Conservation (phyloP, 2,113 vertebrate genomes). For the Cyprinus carpio region DNA sequence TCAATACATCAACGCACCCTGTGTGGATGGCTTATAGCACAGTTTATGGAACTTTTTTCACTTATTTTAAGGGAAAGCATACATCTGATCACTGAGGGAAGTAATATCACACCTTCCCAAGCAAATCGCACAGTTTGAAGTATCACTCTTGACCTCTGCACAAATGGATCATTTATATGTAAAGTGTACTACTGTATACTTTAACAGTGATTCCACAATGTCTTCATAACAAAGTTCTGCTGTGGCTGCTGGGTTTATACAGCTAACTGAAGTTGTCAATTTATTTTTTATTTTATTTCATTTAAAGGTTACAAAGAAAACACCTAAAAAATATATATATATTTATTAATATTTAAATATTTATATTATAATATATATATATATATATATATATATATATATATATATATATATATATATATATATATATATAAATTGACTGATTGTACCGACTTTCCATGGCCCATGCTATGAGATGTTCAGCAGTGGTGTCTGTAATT, state of each 20-base stretch:
- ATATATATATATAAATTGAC: too few species aligned
- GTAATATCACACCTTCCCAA: neutral
- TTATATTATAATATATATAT: too few species aligned
- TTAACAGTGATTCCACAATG: neutral
- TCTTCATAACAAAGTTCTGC: neutral
- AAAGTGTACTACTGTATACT: neutral
- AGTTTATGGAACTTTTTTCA: neutral
- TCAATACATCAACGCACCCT: neutral
- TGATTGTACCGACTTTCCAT: neutral
- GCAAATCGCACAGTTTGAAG: neutral
- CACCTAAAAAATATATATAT: too few species aligned
- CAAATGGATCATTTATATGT: neutral
- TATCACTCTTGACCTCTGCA: neutral
- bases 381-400: too few species aligned
- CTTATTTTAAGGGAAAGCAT: neutral
- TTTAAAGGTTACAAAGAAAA: neutral
- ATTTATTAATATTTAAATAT: too few species aligned
- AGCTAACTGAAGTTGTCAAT: neutral
- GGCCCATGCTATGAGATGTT: neutral
- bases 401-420: too few species aligned
- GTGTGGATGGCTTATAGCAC: neutral
- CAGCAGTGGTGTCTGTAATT: conserved; percentile 17
- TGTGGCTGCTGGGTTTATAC: conserved; percentile 1
- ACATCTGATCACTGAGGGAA: too few species aligned
- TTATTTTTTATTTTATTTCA: neutral